Base-by-base conservation (phyloP, 64 coral and sea anemone genomes). In the Pocillopora damicornis region DNA sequence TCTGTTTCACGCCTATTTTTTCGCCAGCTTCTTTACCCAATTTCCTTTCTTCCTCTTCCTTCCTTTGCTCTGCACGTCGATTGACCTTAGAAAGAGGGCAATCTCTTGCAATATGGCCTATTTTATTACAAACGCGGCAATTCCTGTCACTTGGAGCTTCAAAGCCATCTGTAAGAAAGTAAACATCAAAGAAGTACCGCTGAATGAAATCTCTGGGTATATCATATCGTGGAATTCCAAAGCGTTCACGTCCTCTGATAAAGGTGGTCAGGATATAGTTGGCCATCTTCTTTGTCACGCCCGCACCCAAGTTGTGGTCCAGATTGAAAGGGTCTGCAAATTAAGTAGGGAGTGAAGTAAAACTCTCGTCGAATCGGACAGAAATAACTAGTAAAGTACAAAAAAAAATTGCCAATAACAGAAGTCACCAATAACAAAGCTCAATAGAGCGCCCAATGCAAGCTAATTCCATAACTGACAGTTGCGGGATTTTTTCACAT, bases 221-320 rank as follows among this genome's bases (percentile, higher is more conserved):
- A 30, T 23, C 59, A 25, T 11, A 61, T 15, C 38, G 45, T 60
- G 94, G 90, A 18, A 71, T 65, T 10, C 94, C 94, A 90, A 96
- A 96, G 9, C 90, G 81, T 22, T 93, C 90, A 23, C 94, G 94
- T 38, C 67, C 94, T 89, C 90, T 91, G 22, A 61, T 88, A 62
- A 96, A 87, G 4, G 84, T 73, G 65, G 58, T 69, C 76, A 81
- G 45, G 66, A 96, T 96, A 63, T 81, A 96, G 37, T 20, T 90
- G 1, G 63, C 94, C 94, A 96, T 96, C 73, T 61, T 96, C 61
- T 83, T 69, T 15, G 94, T 76, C 38, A 96, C 89, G 2, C 91
- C 94, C 63, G 90, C 94, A 34, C 94, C 94, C 75, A 96, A 91
- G 62, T 96, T 96, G 68, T 96, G 94, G 60, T 92, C 90, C 23